These are phyloP conservation scores for Catharus minimus DNA, from an alignment of 2,113 vertebrate species.

Conservation along the genomic window DNA sequence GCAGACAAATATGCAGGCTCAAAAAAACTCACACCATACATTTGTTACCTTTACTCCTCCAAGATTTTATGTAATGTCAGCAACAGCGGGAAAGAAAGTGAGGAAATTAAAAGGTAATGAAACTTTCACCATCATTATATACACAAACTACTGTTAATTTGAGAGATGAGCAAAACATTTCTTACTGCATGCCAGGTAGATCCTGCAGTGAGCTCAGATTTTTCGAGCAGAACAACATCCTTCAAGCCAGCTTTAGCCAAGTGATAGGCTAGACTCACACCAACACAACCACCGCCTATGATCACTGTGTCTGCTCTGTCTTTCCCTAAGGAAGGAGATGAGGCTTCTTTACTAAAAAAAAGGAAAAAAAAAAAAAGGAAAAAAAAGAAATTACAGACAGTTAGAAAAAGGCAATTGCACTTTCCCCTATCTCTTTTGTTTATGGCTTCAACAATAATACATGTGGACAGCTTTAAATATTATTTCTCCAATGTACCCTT, in stretches of 20 bases:
- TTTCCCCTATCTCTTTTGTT: background rate
- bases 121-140: background rate
- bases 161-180: background rate
- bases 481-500: background rate
- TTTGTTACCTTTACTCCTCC: background rate
- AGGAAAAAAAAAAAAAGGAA: background rate
- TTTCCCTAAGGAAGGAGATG: conserved; percentile 73
- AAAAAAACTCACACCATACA: background rate
- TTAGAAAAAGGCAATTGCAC: background rate
- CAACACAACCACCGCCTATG: conserved; percentile 93
- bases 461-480: background rate
- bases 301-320: conserved; percentile 90
- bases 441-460: background rate
- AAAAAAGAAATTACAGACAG: background rate
- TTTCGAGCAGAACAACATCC: conserved; percentile 93
- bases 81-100: background rate
- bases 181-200: conserved; percentile 98
- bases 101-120: background rate
- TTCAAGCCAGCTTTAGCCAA: conserved; percentile 93
- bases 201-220: conserved; percentile 94
- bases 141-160: background rate
- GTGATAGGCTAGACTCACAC: conserved; percentile 93
- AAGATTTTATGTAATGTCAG: background rate
- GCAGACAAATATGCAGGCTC: background rate
- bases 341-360: conserved; percentile 41